Evolutionary conservation across 2,797 vertebrate genomes (phyloP), one percentile per base, ranked within the genome.

Genomic region (Ceryle rudis): DNA sequence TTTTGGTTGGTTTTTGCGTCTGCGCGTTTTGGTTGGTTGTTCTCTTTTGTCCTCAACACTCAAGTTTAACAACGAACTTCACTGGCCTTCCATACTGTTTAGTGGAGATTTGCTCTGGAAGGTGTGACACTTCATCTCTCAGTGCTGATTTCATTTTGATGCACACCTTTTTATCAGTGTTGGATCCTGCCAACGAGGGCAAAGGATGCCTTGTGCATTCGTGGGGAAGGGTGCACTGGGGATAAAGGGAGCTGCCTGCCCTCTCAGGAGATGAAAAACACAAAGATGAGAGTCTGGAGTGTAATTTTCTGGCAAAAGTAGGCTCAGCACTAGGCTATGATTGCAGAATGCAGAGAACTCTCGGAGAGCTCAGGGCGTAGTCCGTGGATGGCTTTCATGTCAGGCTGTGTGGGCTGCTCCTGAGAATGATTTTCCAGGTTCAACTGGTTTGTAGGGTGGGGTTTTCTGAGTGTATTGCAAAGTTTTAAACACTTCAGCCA

Each of bases 401-500:
- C 9, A 20, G 10, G 13, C 62, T 65, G 54, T 0, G 0, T 35
- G 31, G 23, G 11, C 57, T 93, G 35, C 47, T 73, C 31, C 55
- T 41, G 25, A 58, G 13, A 25, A 51, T 0, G 1, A 6, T 65
- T 73, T 87, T 55, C 51, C 64, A 39, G 26, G 18, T 26, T 94
- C 41, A 74, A 20, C 11, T 73, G 19, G 4, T 67, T 80, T 14
- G 12, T 21, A 6, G 41, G 26, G 12, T 0, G 25, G 47, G 26
- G 0, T 1, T 1, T 35, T 1, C 35, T 35, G 25, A 73, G 44
- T 10, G 12, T 49, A 11, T 60, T 62, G 41, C 14, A 9, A 31
- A 89, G 12, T 35, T 80, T 11, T 28, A 17, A 81, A 57, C 4
- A 4, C 17, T 58, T 74, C 0, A 54, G 20, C 42, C 52, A 3